Evolutionary conservation across 2,113 vertebrate genomes (phyloP), one percentile per base, ranked within the genome.

Genomic region (Mugil cephalus): DNA sequence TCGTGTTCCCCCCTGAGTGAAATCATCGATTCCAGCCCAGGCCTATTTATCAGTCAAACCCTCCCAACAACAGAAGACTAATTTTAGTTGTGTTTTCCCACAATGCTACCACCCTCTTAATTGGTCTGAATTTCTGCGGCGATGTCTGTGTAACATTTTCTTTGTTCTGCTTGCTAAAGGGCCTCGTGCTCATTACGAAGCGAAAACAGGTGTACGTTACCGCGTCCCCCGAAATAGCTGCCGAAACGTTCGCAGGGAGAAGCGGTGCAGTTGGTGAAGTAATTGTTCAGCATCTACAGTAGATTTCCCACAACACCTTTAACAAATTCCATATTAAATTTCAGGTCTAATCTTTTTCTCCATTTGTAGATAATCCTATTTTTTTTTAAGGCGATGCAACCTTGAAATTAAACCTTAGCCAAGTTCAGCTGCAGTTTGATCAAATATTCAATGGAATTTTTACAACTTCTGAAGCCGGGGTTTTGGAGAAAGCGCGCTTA

Each of bases 161-260:
- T 72, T 24, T 53, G 51, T 13, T 53, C 4, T 36, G 30, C 21
- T 47, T 38, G 55, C 19, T 30, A 40, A n/a, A 45, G 38, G 46
- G 39, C 47, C 45, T 48, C 12, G 34, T 36, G 38, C 21, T 79
- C 47, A 42, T 42, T 61, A 51, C 34, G 30, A 47, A 65, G 34
- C 51, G 30, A 19, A 63, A 63, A 21, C 30, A 68, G 69, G 64
- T 69, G 40, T 38, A 13, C 38, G 6, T 59, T 48, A 73, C 51
- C 64, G 48, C 47, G 30, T 74, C 56, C 21, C 47, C 17, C 15
- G 61, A 69, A 58, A 34, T 9, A 19, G 45, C 9, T 4, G 12
- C 4, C 47, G 7, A 58, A 68, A 48, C 17, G 40, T 13, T 5
- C 48, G 53, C 58, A 48, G n/a, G 3, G 39, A 39, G 48, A 46